Percentiles rank a stretch among this genome's conserved stretches.
phyloP scores from a whole-genome alignment of 1,140 invertebrate genomes.

The Orussus abietinus region DNA sequence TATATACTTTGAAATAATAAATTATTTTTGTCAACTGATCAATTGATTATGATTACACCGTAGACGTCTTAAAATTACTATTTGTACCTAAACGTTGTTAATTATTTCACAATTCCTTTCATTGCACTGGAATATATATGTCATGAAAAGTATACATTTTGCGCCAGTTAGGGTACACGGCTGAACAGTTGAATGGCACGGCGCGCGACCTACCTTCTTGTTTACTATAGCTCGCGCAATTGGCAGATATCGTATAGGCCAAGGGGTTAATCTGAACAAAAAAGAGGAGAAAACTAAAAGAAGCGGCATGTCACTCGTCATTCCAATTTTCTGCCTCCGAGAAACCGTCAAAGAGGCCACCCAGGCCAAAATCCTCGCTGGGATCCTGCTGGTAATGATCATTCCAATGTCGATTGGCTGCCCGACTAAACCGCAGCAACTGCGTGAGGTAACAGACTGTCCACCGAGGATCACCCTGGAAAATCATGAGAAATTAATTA shows the following conservation, averaged over 20 bases:
- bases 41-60: constrained; percentile 5
- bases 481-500: too few species aligned
- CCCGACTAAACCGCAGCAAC: too few species aligned
- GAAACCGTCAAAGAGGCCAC: too few species aligned
- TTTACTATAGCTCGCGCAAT: constrained; percentile 12
- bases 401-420: too few species aligned
- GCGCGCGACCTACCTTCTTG: constrained; percentile 11
- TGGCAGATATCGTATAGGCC: constrained; percentile 9
- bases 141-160: constrained; percentile 5
- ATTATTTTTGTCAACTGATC: constrained; percentile 13
- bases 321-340: too few species aligned
- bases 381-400: too few species aligned
- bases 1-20: constrained; percentile 14
- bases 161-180: constrained; percentile 2
- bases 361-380: too few species aligned
- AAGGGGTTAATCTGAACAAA: constrained; percentile 16
- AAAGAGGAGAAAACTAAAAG: too few species aligned
- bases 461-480: too few species aligned
- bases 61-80: constrained; percentile 6
- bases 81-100: background rate
- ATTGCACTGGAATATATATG: background rate
- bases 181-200: constrained; percentile 5
- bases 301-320: too few species aligned
- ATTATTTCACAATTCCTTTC: too few species aligned
- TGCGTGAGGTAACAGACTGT: too few species aligned